These are phyloP conservation scores for Semotilus atromaculatus DNA, from an alignment of 2,797 vertebrate species.

Conservation along the genomic window DNA sequence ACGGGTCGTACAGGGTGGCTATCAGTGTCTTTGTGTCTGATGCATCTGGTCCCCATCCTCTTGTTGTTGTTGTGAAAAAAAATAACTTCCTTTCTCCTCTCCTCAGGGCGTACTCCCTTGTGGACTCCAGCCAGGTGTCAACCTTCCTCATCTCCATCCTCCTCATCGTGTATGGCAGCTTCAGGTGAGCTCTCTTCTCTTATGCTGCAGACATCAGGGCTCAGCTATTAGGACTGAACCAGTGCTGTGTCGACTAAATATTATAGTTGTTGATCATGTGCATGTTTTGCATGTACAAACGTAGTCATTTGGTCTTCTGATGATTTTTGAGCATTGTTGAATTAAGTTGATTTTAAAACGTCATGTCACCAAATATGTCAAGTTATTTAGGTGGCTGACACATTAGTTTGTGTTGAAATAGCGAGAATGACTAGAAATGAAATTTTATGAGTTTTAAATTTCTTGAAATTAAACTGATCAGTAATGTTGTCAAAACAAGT, in stretches of 20 bases:
- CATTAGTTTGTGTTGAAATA: not conserved
- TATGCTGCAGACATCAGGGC: not conserved
- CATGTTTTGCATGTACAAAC: not conserved
- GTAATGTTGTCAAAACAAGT: not conserved
- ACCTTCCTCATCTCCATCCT: slow-evolving; percentile 99
- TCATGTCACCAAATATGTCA: not conserved
- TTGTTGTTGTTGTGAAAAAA: not conserved
- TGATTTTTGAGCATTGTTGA: not conserved
- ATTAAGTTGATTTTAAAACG: not conserved
- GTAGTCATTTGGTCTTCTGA: not conserved
- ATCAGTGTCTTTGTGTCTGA: not conserved
- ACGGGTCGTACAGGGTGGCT: not conserved
- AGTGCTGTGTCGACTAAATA: not conserved
- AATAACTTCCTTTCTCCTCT: slow-evolving; percentile 1
- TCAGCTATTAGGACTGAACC: not conserved
- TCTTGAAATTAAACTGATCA: not conserved
- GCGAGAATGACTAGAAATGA: not conserved
- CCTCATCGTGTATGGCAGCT: slow-evolving; percentile 99
- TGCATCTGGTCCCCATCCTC: not conserved
- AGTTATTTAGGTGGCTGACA: not conserved
- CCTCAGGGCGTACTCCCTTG: slow-evolving; percentile 96
- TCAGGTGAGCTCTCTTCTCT: slow-evolving; percentile 86
- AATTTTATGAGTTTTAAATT: not conserved
- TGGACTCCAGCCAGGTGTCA: slow-evolving; percentile 99
- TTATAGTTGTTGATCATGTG: not conserved